Evolutionary conservation across 2,888 invertebrate species (phyloP), one percentile per base, ranked within the genome.

Genomic region (Perizoma flavofasciatum): DNA sequence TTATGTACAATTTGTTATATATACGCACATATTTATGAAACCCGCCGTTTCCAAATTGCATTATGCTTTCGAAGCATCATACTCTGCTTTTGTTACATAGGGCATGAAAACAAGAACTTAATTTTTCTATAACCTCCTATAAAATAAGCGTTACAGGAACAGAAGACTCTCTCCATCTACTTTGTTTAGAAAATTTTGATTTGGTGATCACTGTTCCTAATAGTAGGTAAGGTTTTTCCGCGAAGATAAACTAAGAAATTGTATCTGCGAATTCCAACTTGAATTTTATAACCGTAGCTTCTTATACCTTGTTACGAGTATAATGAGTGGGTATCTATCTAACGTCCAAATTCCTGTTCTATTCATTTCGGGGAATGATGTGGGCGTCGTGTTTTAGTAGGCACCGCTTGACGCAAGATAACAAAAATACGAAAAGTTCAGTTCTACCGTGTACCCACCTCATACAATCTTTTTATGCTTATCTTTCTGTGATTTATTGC

Each of bases 401-500:
- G 76, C 78, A 70, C 81, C 81, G 83, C 81, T 85, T 85, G 83
- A 85, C 84, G 76, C 76, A 74, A 88, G 89, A 91, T 89, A 89
- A 90, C 87, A 77, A 83, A 65, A 89, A 89, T 89, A 90, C 89
- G 88, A 89, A 90, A 89, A 90, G 85, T 89, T 88, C 82, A 88
- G 83, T 86, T 91, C 89, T 88, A 89, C 90, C 85, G 89, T 86
- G 87, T 89, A 89, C 85, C 86, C 81, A 85, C 66, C 85, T 90
- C 88, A 89, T 89, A 91, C 91, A 89, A 89, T 89, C 90, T 90
- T 89, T 90, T 89, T 91, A 91, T 91, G 92, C 91, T 92, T 92
- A 92, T 92, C 92, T 92, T 88, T 89, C 82, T 87, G 88, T 91
- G 91, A 92, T 92, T 92, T 92, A 92, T 88, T 87, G 82, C 79